phyloP scores from a whole-genome alignment of 2,113 vertebrate genomes.

The Elaphurus davidianus region DNA sequence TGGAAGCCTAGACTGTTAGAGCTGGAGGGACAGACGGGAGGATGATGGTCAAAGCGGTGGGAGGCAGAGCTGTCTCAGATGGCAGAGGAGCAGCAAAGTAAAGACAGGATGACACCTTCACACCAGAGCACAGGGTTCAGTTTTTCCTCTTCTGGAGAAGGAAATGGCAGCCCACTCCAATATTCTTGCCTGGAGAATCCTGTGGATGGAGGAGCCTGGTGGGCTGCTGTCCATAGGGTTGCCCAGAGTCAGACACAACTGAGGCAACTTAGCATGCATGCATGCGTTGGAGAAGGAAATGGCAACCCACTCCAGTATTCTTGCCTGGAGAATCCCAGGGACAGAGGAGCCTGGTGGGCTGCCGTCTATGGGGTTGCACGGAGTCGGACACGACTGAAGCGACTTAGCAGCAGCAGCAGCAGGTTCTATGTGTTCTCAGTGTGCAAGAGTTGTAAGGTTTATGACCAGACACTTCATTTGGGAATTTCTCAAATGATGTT shows the following conservation, averaged over 20 bases:
- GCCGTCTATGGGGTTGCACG: fast-evolving
- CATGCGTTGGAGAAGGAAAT: too few species aligned
- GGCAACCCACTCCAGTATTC: neutral
- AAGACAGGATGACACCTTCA: too few species aligned
- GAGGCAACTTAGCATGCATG: too few species aligned
- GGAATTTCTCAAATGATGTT: neutral
- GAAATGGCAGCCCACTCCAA: neutral
- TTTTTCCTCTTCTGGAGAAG: neutral
- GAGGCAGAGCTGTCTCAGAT: neutral
- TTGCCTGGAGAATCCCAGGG: neutral
- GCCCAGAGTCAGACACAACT: neutral
- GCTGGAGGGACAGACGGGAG: neutral
- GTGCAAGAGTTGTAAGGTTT: neutral
- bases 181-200: neutral
- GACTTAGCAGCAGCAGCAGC: neutral
- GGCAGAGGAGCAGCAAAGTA: neutral
- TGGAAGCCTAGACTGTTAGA: neutral
- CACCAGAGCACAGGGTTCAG: neutral
- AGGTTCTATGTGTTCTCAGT: neutral
- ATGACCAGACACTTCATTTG: neutral
- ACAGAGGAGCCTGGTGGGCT: neutral
- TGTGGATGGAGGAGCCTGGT: neutral
- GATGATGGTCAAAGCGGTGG: neutral
- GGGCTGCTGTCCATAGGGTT: neutral
- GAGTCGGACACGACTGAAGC: neutral